phyloP scores from a whole-genome alignment of 2,113 vertebrate species.

The Columba janthina region DNA sequence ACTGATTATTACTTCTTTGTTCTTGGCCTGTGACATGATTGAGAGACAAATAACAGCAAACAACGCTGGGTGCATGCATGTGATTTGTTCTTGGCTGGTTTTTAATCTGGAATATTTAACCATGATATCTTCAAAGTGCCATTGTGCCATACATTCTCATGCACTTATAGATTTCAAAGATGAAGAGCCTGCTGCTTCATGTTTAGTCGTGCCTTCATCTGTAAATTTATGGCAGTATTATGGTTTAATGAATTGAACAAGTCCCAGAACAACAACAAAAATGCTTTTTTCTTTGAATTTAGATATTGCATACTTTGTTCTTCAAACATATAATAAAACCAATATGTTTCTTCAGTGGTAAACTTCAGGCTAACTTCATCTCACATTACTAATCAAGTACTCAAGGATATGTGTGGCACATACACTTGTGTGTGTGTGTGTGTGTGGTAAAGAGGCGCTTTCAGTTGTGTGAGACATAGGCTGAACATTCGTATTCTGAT shows the following conservation, averaged over 20 bases:
- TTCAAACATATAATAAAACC: conserved; percentile 45
- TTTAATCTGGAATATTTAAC: conserved; percentile 28
- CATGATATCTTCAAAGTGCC: conserved; percentile 2
- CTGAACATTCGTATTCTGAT: conserved; percentile 73
- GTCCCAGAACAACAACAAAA: conserved; percentile 62
- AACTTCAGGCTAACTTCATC: conserved; percentile 39
- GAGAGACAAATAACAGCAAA: not conserved
- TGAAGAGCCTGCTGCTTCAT: conserved; percentile 53
- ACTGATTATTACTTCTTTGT: conserved; percentile 23
- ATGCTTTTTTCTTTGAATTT: conserved; percentile 58
- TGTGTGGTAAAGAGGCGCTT: conserved; percentile 5
- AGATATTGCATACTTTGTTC: conserved; percentile 49
- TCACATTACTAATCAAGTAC: conserved; percentile 33
- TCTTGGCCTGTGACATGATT: not conserved
- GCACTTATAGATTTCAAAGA: conserved; percentile 57
- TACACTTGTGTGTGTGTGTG: not conserved
- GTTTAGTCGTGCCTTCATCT: conserved; percentile 61
- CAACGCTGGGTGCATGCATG: not conserved
- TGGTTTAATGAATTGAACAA: conserved; percentile 59
- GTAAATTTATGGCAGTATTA: conserved; percentile 38
- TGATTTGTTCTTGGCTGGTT: conserved; percentile 42
- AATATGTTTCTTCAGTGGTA: conserved; percentile 51
- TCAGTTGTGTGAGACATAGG: conserved; percentile 37
- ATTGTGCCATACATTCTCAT: conserved; percentile 47
- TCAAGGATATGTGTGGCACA: not conserved